Evolutionary conservation across 2,797 vertebrate genomes (phyloP).

Genomic region (Falco cherrug): DNA sequence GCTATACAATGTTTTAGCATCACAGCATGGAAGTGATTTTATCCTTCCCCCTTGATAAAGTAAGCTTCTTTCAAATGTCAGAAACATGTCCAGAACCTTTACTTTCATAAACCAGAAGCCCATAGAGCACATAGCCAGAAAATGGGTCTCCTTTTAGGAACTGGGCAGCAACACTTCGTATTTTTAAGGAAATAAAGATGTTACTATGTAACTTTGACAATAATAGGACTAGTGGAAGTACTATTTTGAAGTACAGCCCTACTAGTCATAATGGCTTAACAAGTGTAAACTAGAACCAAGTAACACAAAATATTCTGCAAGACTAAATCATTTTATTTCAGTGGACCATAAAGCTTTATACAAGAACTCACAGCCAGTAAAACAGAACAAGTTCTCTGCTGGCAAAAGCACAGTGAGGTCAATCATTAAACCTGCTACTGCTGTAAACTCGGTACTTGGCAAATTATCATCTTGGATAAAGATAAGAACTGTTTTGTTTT

Average conservation of each 20-base stretch:
- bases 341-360: background rate
- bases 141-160: background rate
- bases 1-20: background rate
- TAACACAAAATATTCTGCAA: background rate
- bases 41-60: background rate
- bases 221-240: background rate
- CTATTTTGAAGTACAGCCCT: background rate
- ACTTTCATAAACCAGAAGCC: background rate
- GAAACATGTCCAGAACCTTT: background rate
- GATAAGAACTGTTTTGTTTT: background rate
- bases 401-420: background rate
- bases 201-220: background rate
- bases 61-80: background rate
- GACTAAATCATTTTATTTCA: background rate
- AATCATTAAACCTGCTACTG: conserved; percentile 15
- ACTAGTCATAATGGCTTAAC: background rate
- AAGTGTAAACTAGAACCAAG: background rate
- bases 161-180: background rate
- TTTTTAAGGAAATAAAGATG: background rate
- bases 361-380: background rate
- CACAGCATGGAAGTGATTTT: background rate
- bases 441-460: background rate
- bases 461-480: background rate
- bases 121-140: background rate
- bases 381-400: background rate